Conservation (phyloP, 1,140 invertebrate species). For the Nephila pilipes region DNA sequence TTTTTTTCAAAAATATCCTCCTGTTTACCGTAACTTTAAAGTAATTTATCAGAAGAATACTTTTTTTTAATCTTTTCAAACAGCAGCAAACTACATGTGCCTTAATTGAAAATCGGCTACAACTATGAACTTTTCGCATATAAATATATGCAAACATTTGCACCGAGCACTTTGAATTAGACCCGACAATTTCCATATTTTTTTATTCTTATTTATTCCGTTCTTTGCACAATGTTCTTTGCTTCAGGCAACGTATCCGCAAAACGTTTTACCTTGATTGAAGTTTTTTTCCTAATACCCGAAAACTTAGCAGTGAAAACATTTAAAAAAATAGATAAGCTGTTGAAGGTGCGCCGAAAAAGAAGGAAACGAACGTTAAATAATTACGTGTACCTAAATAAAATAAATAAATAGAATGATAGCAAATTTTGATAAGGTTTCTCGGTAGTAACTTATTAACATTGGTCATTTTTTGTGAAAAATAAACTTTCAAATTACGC, state of each 20-base stretch:
- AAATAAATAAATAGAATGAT: slow-evolving; percentile 36
- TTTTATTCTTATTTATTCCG: slow-evolving; percentile 14
- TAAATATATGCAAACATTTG: slow-evolving; percentile 17
- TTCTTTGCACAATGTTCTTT: background rate
- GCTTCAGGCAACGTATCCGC: slow-evolving; percentile 32
- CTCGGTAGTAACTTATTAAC: background rate
- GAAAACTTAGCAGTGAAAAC: background rate
- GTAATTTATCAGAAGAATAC: slow-evolving; percentile 5
- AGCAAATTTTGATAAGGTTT: slow-evolving; percentile 1
- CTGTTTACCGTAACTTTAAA: background rate
- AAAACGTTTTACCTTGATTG: slow-evolving; percentile 51
- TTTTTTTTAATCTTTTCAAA: background rate
- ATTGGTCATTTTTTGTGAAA: background rate
- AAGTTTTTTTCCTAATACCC: slow-evolving; percentile 36
- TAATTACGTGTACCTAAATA: slow-evolving; percentile 19
- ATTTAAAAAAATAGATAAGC: slow-evolving; percentile 2
- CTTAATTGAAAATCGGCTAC: slow-evolving; percentile 52
- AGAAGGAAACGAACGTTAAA: slow-evolving; percentile 21
- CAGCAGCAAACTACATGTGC: background rate
- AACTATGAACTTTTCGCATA: slow-evolving; percentile 15
- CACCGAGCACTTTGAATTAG: slow-evolving; percentile 34
- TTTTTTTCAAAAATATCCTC: background rate
- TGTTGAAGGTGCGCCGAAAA: slow-evolving; percentile 25
- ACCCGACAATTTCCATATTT: slow-evolving; percentile 39
- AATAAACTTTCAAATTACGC: too few species aligned